A percentile compares a stretch with the other conserved stretches of the same genome.
These are phyloP conservation scores for Augiades crinisus DNA, from an alignment of 2,888 invertebrate genomes.

Conservation along the genomic window DNA sequence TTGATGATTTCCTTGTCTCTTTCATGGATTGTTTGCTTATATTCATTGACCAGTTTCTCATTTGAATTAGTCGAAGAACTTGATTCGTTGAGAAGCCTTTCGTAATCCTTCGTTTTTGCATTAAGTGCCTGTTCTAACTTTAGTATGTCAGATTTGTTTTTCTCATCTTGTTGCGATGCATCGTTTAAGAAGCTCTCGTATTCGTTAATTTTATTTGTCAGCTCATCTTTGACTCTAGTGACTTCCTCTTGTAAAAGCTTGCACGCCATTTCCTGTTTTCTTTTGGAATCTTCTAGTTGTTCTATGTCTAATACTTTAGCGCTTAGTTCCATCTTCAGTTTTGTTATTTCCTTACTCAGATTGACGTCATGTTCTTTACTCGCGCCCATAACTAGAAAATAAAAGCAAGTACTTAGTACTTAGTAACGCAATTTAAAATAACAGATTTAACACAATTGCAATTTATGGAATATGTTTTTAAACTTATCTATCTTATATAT, in stretches of 20 bases:
- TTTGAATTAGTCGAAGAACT: conserved; percentile 58
- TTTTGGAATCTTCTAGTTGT: conserved; percentile 65
- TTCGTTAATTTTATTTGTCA: conserved; percentile 66
- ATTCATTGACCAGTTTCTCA: conserved; percentile 68
- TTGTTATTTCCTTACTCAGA: conserved; percentile 75
- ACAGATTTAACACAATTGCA: too few species aligned
- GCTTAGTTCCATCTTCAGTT: conserved; percentile 79
- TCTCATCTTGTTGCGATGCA: conserved; percentile 65
- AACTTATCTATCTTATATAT: too few species aligned
- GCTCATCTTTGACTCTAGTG: conserved; percentile 58
- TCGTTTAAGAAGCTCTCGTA: conserved; percentile 69
- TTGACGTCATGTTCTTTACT: conserved; percentile 75
- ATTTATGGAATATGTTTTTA: not conserved
- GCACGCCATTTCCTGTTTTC: conserved; percentile 58
- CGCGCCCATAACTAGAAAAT: conserved; percentile 62
- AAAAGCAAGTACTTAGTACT: too few species aligned
- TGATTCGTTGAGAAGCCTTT: conserved; percentile 62
- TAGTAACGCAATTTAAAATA: too few species aligned
- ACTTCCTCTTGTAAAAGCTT: conserved; percentile 68
- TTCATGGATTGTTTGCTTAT: conserved; percentile 74
- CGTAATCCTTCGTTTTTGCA: conserved; percentile 63
- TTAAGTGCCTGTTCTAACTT: conserved; percentile 63
- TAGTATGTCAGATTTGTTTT: conserved; percentile 62
- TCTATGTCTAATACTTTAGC: conserved; percentile 79
- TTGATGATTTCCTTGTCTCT: conserved; percentile 79